Evolutionary conservation across 1,140 invertebrate genomes (phyloP), one percentile per base, ranked within the genome.

Genomic region (Atopsyche davidsoni): DNA sequence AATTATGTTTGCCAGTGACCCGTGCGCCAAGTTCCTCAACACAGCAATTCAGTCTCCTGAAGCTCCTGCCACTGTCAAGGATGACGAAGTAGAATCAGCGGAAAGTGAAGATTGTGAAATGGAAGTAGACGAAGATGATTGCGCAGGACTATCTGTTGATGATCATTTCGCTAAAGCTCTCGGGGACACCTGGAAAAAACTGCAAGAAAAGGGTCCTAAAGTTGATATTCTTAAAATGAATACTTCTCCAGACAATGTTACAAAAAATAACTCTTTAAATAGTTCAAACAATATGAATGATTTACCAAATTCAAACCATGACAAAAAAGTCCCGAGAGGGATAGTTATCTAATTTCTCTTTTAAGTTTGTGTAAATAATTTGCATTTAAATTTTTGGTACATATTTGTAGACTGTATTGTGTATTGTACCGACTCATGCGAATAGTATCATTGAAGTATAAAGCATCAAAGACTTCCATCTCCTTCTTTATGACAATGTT

Each of bases 161-260:
- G 94, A 96, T 67, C 93, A 97, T 64, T 96, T 96, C 70, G 90
- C 92, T 10, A 96, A 96, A 76, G 92, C 94, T 2, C 75, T 96
- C 3, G 92, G 92, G 1, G 90, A 94, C 52, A 95, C 90, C 0
- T 97, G 92, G 92, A 79, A 84, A 48, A 86, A 89, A 68, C 76
- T 97, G 55, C 80, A 86, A 64, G 79, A 76, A 23, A 77, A 68
- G 3, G 72, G 75, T 42, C 64, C 70, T 64, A 75, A 68, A 59
- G 38, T 38, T 21, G 42, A 44, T 19, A 51, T 51, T 51, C 35
- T 51, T 24, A 51, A 50, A 44, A 28, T 18, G 13, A 51, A 36
- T 2, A 13, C 19, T 21, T 25, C 40, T 19, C 41, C 41, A n/a
- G 48, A 51, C 14, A 38, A 23, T 36, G 18, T 51, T 14, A 36